Conservation (phyloP, 1,140 invertebrate genomes). For the Ceratina calcarata region DNA sequence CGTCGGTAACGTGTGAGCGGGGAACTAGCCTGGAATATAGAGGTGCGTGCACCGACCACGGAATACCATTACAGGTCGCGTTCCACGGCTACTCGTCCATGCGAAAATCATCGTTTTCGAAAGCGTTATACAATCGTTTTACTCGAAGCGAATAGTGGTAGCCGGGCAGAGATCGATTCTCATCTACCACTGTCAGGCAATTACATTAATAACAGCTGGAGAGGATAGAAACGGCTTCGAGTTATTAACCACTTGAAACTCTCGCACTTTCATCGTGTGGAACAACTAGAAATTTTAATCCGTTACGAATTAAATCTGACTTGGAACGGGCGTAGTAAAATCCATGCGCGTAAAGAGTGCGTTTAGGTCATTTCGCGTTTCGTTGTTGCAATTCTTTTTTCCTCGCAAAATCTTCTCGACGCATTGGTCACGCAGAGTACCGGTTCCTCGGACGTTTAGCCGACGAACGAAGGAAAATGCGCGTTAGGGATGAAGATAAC, state of each 20-base stretch:
- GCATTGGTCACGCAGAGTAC: not conserved
- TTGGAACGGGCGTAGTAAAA: too few relatives aligned
- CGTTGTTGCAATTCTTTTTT: slow-evolving; percentile 1
- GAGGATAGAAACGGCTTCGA: not conserved
- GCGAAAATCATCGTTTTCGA: not conserved
- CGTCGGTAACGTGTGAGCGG: slow-evolving; percentile 25
- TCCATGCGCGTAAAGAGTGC: too few relatives aligned
- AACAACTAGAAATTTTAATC: not conserved
- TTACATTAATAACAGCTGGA: not conserved
- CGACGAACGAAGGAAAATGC: not conserved
- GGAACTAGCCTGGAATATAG: slow-evolving; percentile 33
- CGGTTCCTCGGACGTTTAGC: not conserved
- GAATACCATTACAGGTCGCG: slow-evolving; percentile 10
- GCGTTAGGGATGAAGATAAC: not conserved
- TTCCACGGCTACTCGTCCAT: not conserved
- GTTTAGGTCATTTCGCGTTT: slow-evolving; percentile 6
- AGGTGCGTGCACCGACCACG: not conserved
- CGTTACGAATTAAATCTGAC: too few relatives aligned
- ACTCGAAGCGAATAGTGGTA: not conserved
- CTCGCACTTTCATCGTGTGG: not conserved
- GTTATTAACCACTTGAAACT: not conserved
- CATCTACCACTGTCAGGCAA: not conserved
- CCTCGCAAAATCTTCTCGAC: slow-evolving; percentile 1
- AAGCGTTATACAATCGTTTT: not conserved
- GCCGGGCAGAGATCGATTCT: not conserved